Evolutionary conservation across 2,113 vertebrate genomes (phyloP).

Genomic region (Strix aluco): DNA sequence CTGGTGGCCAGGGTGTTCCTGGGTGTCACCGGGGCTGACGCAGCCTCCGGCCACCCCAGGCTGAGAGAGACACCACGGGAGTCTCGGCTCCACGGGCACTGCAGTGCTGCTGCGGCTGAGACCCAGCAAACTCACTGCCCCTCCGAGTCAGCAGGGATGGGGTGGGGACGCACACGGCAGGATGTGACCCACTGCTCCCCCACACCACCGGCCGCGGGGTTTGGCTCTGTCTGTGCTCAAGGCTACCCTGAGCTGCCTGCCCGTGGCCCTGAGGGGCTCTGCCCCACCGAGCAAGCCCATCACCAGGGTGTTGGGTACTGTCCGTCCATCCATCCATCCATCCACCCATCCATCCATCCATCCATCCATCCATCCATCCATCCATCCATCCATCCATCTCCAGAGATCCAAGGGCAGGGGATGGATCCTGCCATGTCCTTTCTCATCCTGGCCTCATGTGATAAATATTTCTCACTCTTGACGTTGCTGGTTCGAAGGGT

Average conservation of each 20-base stretch:
- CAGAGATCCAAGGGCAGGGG: not conserved
- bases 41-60: not conserved
- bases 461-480: accelerated
- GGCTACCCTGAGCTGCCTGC: not conserved
- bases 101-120: not conserved
- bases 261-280: accelerated
- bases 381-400: not conserved
- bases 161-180: not conserved
- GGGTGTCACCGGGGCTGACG: constrained; percentile 39
- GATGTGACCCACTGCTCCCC: not conserved
- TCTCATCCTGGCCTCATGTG: not conserved
- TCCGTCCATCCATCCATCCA: no score
- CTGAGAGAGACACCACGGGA: not conserved
- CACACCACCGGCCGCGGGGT: accelerated
- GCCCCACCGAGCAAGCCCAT: not conserved
- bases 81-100: not conserved
- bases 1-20: constrained; percentile 38
- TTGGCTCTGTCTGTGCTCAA: not conserved
- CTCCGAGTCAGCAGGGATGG: not conserved
- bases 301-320: not conserved
- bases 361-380: accelerated
- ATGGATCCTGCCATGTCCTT: accelerated
- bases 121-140: not conserved
- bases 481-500: not conserved
- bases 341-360: not conserved